These are phyloP conservation scores for Catamblyrhynchus diadema DNA, from an alignment of 2,797 vertebrate genomes.

Conservation along the genomic window DNA sequence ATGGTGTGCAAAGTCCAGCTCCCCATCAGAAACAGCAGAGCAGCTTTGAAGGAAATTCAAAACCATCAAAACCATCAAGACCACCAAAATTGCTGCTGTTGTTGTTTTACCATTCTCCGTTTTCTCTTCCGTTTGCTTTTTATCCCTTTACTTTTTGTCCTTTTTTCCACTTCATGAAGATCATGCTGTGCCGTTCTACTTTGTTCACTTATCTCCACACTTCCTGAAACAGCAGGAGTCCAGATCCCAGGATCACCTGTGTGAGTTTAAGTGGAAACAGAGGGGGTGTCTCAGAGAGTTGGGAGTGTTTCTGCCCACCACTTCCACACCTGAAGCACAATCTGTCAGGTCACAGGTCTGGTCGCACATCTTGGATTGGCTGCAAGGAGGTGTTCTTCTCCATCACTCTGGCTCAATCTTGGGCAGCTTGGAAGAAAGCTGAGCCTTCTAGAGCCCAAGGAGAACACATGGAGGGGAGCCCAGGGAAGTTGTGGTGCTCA, in stretches of 20 bases:
- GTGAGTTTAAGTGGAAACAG: background rate
- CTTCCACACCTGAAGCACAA: background rate
- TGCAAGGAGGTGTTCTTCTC: background rate
- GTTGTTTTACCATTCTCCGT: background rate
- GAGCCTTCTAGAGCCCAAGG: background rate
- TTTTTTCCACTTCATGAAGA: background rate
- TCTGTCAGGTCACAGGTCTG: background rate
- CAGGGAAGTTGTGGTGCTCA: background rate
- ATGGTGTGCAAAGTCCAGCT: background rate
- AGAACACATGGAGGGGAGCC: background rate
- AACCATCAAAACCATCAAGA: background rate
- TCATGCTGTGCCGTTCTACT: background rate
- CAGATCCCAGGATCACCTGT: background rate
- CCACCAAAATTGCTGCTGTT: background rate
- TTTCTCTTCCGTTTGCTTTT: background rate
- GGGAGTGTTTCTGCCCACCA: background rate
- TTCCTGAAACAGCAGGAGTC: background rate
- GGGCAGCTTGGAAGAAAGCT: background rate
- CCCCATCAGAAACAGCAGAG: background rate
- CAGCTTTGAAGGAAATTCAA: background rate
- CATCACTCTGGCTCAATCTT: background rate
- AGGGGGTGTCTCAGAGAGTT: background rate
- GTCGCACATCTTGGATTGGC: background rate
- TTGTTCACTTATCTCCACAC: background rate
- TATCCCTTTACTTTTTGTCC: background rate